Percentiles rank a stretch among this genome's conserved stretches.
These are phyloP conservation scores for Acrobasis consociella DNA, from an alignment of 2,888 invertebrate species.

Conservation along the genomic window DNA sequence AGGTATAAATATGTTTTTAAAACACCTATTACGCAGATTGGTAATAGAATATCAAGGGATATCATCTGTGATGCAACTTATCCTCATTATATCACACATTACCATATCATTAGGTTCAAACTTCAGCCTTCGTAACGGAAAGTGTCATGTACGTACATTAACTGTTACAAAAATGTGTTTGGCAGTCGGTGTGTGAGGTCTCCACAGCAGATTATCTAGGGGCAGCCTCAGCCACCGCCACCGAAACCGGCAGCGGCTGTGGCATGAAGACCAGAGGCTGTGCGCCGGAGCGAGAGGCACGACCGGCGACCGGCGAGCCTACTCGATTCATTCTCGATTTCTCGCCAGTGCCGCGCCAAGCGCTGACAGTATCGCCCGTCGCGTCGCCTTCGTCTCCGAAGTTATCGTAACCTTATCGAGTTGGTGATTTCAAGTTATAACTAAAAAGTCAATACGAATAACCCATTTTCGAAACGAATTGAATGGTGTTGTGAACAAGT, in stretches of 20 bases:
- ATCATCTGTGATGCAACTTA: no score
- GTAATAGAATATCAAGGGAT: no score
- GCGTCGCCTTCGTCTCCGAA: conserved; percentile 44
- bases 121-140: no score
- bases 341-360: conserved; percentile 72
- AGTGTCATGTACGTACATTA: no score
- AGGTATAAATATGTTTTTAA: no score
- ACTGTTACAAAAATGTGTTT: no score
- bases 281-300: conserved; percentile 61
- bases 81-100: no score
- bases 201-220: conserved; percentile 47
- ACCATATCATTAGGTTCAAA: no score
- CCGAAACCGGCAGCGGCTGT: conserved; percentile 38
- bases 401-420: conserved; percentile 53
- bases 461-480: conserved; percentile 61
- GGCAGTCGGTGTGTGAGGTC: conserved; percentile 56
- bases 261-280: conserved; percentile 46
- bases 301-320: conserved; percentile 43
- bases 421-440: conserved; percentile 53
- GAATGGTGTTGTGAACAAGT: conserved; percentile 67
- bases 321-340: conserved; percentile 64
- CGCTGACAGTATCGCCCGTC: conserved; percentile 56
- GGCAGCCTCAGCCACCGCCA: conserved; percentile 31
- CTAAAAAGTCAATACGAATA: conserved; percentile 51
- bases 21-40: no score